Percentiles rank a stretch among this genome's conserved stretches.
These are phyloP conservation scores for Tetragnatha montana DNA, from an alignment of 2,888 invertebrate genomes.

Conservation along the genomic window DNA sequence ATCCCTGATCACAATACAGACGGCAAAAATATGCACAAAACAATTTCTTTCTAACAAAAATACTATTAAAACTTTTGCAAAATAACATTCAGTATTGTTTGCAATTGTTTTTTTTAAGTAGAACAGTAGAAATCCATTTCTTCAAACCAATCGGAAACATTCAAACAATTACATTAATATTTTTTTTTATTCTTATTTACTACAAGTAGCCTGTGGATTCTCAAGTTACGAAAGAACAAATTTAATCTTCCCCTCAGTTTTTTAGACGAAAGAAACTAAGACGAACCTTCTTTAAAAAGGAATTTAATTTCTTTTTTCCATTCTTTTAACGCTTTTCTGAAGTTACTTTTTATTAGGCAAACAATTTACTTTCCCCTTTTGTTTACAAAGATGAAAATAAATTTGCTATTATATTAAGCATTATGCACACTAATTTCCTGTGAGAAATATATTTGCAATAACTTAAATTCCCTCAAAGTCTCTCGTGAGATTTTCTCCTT, in stretches of 20 bases:
- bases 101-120: not conserved
- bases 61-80: not conserved
- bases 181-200: not conserved
- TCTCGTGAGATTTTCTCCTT: too few species aligned
- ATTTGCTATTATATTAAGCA: not conserved
- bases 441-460: too few species aligned
- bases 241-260: not conserved
- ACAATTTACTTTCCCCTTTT: not conserved
- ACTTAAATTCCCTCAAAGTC: too few species aligned
- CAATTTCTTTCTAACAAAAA: not conserved
- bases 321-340: not conserved
- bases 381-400: not conserved
- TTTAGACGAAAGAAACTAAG: not conserved
- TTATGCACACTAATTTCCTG: not conserved
- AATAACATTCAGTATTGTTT: not conserved
- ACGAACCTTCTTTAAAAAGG: not conserved
- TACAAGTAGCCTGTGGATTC: not conserved
- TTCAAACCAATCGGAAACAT: not conserved
- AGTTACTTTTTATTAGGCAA: not conserved
- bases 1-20: not conserved
- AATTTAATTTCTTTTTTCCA: not conserved
- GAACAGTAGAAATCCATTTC: not conserved
- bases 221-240: not conserved
- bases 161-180: constrained; percentile 26
- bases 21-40: not conserved